Evolutionary conservation across 1,140 invertebrate species (phyloP), one percentile per base, ranked within the genome.

Genomic region (Papilio helenus): DNA sequence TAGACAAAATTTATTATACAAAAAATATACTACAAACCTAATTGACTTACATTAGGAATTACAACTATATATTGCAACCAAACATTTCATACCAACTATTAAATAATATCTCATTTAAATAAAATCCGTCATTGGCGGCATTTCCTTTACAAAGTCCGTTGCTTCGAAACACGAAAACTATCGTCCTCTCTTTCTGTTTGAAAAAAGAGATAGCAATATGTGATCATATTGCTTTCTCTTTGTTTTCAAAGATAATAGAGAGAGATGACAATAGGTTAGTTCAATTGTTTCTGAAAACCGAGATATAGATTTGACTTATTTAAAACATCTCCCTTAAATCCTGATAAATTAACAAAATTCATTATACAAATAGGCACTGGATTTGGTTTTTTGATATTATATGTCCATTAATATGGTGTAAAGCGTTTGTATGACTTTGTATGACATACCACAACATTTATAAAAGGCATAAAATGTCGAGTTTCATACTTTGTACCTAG

Each of bases 1-100:
- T 77, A 65, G 76, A 61, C 76, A 77, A 77, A 77, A 77, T 77
- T 77, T 77, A 77, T 77, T 77, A 77, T 77, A 77, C 76, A 77
- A 77, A 77, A 77, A 61, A 77, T 77, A 77, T 58, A 77, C 74
- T 77, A 77, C 74, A 77, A 46, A 23, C 76, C 76, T 77, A 77
- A 77, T 77, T 77, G 76, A 77, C 76, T 77, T 77, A 77, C 29
- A 77, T 77, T 77, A 77, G 55, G 76, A 77, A 77, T 77, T 68
- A 65, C 18, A 77, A 65, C 76, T 77, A 77, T 58, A 65, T 77
- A 77, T 77, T 77, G 74, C 74, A 58, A 77, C 74, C 2, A 23
- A 77, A 77, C n/a, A 34, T 58, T 51, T 76, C n/a, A 42, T 39
- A 76, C 29, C 49, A 61, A 76, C 58, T n/a, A 61, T 42, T 26